Evolutionary conservation across 2,797 vertebrate genomes (phyloP).

Genomic region (Dermochelys coriacea): DNA sequence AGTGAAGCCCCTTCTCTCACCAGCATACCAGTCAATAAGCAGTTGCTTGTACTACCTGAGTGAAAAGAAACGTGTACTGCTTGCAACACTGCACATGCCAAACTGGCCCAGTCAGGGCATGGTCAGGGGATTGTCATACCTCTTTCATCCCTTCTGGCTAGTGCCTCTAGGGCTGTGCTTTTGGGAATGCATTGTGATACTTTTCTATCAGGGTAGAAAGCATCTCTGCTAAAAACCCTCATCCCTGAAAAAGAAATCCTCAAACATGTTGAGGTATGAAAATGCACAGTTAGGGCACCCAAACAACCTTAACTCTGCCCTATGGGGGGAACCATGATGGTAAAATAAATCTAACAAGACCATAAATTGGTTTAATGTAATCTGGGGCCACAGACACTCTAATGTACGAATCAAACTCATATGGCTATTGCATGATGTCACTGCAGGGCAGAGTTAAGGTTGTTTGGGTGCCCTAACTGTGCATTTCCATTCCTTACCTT

Average conservation of each 20-base stretch:
- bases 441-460: background rate
- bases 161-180: too few species aligned
- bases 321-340: background rate
- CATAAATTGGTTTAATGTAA: background rate
- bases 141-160: too few species aligned
- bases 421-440: background rate
- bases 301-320: background rate
- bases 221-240: background rate
- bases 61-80: background rate
- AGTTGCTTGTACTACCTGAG: background rate
- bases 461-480: background rate
- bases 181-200: too few species aligned
- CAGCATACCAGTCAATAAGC: background rate
- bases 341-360: background rate
- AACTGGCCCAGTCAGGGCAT: background rate
- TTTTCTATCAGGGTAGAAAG: background rate
- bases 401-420: background rate
- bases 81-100: background rate
- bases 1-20: background rate
- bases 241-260: background rate
- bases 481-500: background rate
- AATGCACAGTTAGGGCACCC: background rate
- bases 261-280: background rate
- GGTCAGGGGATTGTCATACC: too few species aligned
- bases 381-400: accelerated